Conservation (phyloP, 2,888 invertebrate species). For the Tethea ocularis region DNA sequence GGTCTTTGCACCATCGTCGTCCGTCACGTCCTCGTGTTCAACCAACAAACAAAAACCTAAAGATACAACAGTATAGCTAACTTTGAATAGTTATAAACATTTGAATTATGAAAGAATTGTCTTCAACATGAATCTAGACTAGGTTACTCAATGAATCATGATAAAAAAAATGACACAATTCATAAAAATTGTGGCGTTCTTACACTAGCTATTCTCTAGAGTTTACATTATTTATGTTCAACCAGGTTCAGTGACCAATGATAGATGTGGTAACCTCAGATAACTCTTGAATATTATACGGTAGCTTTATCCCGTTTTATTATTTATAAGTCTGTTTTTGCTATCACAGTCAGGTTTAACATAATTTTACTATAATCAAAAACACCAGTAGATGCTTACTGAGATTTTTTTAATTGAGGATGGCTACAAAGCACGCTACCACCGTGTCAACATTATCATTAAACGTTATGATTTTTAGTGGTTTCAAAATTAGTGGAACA, state of each 20-base stretch:
- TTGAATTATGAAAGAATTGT: background rate
- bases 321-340: no score
- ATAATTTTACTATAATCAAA: no score
- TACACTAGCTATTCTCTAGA: background rate
- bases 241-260: background rate
- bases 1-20: no score
- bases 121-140: background rate
- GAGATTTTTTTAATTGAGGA: no score
- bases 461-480: no score
- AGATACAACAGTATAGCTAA: background rate
- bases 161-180: background rate
- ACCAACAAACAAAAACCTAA: background rate
- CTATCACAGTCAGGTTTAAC: no score
- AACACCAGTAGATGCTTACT: no score
- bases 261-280: background rate
- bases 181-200: background rate
- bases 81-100: background rate
- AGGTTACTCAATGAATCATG: background rate
- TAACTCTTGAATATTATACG: no score
- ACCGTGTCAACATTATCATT: background rate
- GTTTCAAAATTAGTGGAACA: no score
- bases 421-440: no score
- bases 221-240: background rate
- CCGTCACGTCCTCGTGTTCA: no score
- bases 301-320: no score